Percentiles rank a stretch among this genome's conserved stretches.
Evolutionary conservation across 2,888 invertebrate species (phyloP).

Genomic region (Aspidapion aeneum): DNA sequence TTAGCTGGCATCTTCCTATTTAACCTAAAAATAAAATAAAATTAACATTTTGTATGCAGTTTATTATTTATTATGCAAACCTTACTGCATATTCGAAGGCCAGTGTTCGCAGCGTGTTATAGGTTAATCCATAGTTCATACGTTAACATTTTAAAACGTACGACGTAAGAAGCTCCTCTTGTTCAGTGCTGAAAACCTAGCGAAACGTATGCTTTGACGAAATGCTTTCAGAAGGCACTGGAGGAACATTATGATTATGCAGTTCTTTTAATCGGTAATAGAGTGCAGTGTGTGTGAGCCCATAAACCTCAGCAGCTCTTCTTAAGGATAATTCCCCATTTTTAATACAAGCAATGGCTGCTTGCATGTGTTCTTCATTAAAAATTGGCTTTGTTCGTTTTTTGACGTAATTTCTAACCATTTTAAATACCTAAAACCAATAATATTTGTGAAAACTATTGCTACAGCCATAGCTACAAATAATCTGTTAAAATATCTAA

Average conservation of each 20-base stretch:
- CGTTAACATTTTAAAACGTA: slow-evolving; percentile 12
- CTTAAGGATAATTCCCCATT: slow-evolving; percentile 6
- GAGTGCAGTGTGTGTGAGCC: slow-evolving; percentile 10
- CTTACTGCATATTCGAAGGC: slow-evolving; percentile 1
- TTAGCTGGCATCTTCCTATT: slow-evolving; percentile 1
- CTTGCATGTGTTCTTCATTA: slow-evolving; percentile 12
- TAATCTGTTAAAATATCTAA: not conserved
- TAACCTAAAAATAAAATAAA: not conserved
- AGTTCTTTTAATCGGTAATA: slow-evolving; percentile 9
- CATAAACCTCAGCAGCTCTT: slow-evolving; percentile 9
- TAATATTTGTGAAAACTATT: not conserved
- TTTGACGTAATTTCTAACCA: slow-evolving; percentile 1
- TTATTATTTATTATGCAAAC: not conserved
- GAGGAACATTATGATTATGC: not conserved
- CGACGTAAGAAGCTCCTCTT: slow-evolving; percentile 1
- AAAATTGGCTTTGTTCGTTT: slow-evolving; percentile 11
- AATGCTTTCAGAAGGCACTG: not conserved
- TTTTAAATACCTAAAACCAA: not conserved
- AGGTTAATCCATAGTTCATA: slow-evolving; percentile 13
- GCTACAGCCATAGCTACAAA: not conserved
- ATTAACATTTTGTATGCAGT: not conserved
- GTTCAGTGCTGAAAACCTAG: not conserved
- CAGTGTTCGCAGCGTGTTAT: not conserved
- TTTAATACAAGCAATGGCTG: slow-evolving; percentile 7
- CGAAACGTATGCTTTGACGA: not conserved